Evolutionary conservation across 2,888 invertebrate species (phyloP), one percentile per base, ranked within the genome.

Genomic region (Eilema depressum): DNA sequence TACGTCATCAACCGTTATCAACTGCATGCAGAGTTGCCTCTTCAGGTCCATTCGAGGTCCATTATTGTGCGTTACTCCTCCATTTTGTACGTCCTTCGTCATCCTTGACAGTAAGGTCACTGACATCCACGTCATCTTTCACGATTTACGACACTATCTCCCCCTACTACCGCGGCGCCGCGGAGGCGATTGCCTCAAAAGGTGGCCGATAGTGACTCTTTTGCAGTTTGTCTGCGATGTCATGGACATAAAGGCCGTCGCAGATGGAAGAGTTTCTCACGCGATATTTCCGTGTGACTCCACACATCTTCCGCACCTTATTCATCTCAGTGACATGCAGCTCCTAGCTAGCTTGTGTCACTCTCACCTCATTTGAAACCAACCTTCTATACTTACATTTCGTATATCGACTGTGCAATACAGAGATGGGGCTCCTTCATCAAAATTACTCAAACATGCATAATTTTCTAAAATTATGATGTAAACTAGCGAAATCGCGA

Each of bases 401-500:
- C 57, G 23, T 25, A 25, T 41, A 26, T 41, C 17, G 28, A 64
- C 41, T 64, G 53, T 20, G 28, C 25, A 63, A 20, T 41, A 3
- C n/a, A 14, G 4, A 63, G 25, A 53, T 20, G 26, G n/a, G 12
- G 53, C 11, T 11, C 41, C 37, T 10, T 28, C 53, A 28, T 7
- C 47, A 26, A 64, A 47, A 26, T 53, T 47, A 53, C 28, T 47
- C 17, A 63, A 25, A 63, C 63, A 63, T 14, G 63, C 41, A 63
- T 63, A 63, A 63, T 26, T 63, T n/a, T 59, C 33, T 60, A 76
- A 76, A 81, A 83, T 79, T 84, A 71, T 82, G 82, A 85, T 86
- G 83, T 85, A 86, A 83, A 83, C 81, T 84, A 80, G 73, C 75
- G 69, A 65, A 77, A 63, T 63, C 61, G 66, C 76, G 88, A 87